Evolutionary conservation across 2,888 invertebrate species (phyloP).

Genomic region (Ophion costatus): DNA sequence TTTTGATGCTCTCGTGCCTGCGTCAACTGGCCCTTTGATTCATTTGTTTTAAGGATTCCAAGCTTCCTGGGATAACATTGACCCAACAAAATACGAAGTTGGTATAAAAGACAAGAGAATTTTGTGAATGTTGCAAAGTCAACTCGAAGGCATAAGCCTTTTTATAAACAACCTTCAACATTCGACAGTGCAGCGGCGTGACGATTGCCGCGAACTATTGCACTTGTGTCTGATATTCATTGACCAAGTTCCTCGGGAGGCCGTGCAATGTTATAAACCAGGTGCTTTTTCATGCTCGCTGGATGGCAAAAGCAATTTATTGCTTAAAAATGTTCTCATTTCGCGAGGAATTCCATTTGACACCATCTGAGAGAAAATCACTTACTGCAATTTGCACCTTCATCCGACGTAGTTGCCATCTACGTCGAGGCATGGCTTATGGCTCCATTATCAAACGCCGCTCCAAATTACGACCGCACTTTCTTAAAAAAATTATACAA

Average conservation of each 20-base stretch:
- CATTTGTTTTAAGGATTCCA: slow-evolving; percentile 66
- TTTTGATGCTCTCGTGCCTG: slow-evolving; percentile 54
- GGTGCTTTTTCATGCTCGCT: slow-evolving; percentile 5
- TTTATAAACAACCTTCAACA: slow-evolving; percentile 58
- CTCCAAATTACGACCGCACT: not conserved
- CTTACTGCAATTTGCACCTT: not conserved
- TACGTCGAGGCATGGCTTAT: slow-evolving; percentile 15
- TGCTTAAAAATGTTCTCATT: not conserved
- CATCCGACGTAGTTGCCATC: not conserved
- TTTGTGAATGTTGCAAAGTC: not conserved
- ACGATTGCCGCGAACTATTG: slow-evolving; percentile 1
- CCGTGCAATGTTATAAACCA: not conserved
- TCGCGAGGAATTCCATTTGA: slow-evolving; percentile 2
- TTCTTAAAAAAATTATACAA: slow-evolving; percentile 11
- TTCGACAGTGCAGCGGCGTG: slow-evolving; percentile 60
- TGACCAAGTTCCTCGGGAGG: not conserved
- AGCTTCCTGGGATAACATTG: slow-evolving; percentile 51
- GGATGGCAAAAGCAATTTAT: slow-evolving; percentile 19
- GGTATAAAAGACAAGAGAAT: not conserved
- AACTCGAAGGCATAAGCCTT: slow-evolving; percentile 8
- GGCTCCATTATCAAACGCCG: not conserved
- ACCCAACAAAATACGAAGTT: not conserved
- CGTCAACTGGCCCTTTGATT: slow-evolving; percentile 65
- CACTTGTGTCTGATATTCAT: slow-evolving; percentile 1
- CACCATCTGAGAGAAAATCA: not conserved